phyloP scores from a whole-genome alignment of 2,888 invertebrate genomes.

The Cryptocephalus moraei region DNA sequence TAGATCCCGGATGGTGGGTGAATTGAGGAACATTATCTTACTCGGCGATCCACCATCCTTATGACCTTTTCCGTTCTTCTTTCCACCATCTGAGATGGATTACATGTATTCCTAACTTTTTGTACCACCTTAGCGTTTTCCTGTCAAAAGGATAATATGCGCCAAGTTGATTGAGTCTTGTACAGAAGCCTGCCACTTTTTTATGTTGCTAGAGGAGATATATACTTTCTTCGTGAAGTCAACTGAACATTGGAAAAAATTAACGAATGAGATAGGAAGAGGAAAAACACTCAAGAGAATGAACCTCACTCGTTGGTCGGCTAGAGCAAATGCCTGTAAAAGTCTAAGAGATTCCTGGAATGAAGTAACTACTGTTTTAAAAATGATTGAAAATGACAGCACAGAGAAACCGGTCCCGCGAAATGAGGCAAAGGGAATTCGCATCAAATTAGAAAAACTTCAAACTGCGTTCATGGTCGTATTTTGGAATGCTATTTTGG shows the following conservation, averaged over 20 bases:
- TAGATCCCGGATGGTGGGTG: too few species aligned
- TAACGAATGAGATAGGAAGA: constrained; percentile 3
- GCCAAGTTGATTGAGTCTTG: too few species aligned
- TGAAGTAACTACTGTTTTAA: constrained; percentile 4
- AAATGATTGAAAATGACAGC: constrained; percentile 10
- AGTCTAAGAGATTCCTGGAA: too few species aligned
- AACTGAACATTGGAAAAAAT: constrained; percentile 5
- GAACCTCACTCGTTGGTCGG: too few species aligned
- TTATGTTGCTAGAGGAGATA: constrained; percentile 5
- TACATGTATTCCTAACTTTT: constrained; percentile 8
- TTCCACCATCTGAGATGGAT: constrained; percentile 4
- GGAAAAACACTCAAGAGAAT: too few species aligned
- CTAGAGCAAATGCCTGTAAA: too few species aligned
- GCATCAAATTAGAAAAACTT: constrained; percentile 7
- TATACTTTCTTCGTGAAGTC: constrained; percentile 1
- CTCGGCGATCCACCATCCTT: too few species aligned
- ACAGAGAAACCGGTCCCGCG: too few species aligned
- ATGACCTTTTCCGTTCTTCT: too few species aligned
- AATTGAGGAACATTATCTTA: too few species aligned
- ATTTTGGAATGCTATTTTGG: constrained; percentile 5
- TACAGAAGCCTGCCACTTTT: constrained; percentile 14
- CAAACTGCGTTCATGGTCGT: constrained; percentile 4
- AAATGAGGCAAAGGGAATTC: constrained; percentile 7
- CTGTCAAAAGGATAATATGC: constrained; percentile 5
- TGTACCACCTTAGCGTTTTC: constrained; percentile 7